Evolutionary conservation across 2,888 invertebrate species (phyloP), one percentile per base, ranked within the genome.

Genomic region (Dexiosoma caninum): DNA sequence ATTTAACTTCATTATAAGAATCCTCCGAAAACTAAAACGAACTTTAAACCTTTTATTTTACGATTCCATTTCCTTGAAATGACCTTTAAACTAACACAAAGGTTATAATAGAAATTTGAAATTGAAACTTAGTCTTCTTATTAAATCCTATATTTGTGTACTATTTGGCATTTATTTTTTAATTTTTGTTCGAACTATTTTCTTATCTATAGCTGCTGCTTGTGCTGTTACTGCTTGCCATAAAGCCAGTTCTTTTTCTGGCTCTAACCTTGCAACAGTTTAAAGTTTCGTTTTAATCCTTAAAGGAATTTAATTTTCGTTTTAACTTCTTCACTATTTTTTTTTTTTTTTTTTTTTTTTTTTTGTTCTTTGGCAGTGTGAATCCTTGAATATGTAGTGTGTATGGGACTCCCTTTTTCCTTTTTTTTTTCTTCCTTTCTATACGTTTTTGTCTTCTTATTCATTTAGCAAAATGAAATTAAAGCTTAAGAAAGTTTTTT

Each of bases 31-130:
- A n/a, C n/a, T n/a, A n/a, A n/a, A n/a, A 3, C 40, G 16, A 16
- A 55, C 42, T 44, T 6, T 55, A 23, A 64, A 35, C 23, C 30
- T 44, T 53, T 64, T 10, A 21, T 55, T 16, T 6, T n/a, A 23
- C 2, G 16, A 23, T 44, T 32, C 2, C 14, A n/a, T 23, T 23
- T 21, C 8, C 14, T 37, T 0, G n/a, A 7, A 30, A 85, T 88
- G 88, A 88, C 87, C 88, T 88, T 87, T 87, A 86, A 87, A 86
- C 86, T 88, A 85, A 84, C 84, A 79, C 83, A 85, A 86, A 88
- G 88, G 87, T 88, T 87, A 86, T 85, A 86, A 85, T 16, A 30
- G 10, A 64, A 49, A 62, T 42, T 32, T 32, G 5, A 30, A 53
- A 67, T 51, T 66, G 44, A 70, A 67, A 78, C 46, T 42, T 16